phyloP scores from a whole-genome alignment of 2,888 invertebrate species.

The Abrostola tripartita region DNA sequence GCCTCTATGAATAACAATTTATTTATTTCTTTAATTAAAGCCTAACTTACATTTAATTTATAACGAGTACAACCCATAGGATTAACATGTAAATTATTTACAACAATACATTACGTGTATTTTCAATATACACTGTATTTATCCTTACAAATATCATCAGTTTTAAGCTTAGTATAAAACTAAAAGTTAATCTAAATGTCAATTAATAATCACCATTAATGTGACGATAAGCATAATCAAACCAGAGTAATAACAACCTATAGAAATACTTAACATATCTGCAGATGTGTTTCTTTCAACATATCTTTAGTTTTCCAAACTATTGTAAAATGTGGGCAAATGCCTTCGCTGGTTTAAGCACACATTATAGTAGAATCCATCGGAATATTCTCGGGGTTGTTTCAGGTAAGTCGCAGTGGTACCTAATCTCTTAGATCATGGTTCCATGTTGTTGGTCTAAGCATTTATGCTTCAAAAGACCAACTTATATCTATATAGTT shows the following conservation, averaged over 20 bases:
- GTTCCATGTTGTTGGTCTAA: too few relatives aligned
- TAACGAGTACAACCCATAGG: not conserved
- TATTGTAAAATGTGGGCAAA: too few relatives aligned
- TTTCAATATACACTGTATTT: constrained; percentile 1
- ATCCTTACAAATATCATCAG: constrained; percentile 2
- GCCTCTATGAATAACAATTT: constrained; percentile 10
- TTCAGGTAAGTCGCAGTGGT: constrained; percentile 36
- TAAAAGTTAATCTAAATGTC: constrained; percentile 1
- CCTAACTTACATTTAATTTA: constrained; percentile 1
- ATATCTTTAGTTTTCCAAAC: too few relatives aligned
- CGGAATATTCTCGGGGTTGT: constrained; percentile 18
- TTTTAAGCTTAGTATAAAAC: constrained; percentile 5
- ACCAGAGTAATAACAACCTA: too few relatives aligned
- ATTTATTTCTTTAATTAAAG: constrained; percentile 12
- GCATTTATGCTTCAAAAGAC: too few relatives aligned
- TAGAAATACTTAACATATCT: too few relatives aligned
- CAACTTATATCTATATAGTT: too few relatives aligned
- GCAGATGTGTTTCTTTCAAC: too few relatives aligned
- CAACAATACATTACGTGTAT: constrained; percentile 10
- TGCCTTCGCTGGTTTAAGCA: too few relatives aligned
- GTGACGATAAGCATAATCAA: not conserved
- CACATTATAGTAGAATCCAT: constrained; percentile 2
- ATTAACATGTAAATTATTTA: constrained; percentile 25
- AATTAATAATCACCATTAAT: not conserved
- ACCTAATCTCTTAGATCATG: not conserved